These are phyloP conservation scores for Archilochus colubris DNA, from an alignment of 2,113 vertebrate genomes.

Conservation along the genomic window DNA sequence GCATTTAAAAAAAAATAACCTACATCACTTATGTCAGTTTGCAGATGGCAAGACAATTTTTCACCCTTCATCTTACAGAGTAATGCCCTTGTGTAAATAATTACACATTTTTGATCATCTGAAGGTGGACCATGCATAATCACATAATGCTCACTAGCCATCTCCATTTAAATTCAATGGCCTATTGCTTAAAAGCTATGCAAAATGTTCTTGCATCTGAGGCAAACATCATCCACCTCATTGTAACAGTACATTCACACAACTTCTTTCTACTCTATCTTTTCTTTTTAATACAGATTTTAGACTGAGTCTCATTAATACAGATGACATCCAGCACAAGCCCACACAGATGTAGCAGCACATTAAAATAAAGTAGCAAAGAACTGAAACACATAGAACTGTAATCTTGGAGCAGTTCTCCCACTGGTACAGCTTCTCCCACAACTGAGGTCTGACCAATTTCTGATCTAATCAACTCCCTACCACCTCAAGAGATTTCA, in stretches of 20 bases:
- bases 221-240: not conserved
- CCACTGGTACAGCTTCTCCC: not conserved
- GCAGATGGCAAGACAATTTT: not conserved
- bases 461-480: not conserved
- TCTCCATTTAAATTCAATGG: not conserved
- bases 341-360: not conserved
- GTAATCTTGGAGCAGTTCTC: not conserved
- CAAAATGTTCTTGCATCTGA: not conserved
- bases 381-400: not conserved
- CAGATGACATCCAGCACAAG: not conserved
- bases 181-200: not conserved
- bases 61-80: not conserved
- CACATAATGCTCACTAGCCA: not conserved
- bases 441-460: not conserved
- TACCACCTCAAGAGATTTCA: accelerated
- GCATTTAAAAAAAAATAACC: not conserved
- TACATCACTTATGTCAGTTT: not conserved
- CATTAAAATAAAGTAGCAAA: not conserved
- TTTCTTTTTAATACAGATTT: not conserved
- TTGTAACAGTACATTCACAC: accelerated
- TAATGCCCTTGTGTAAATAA: not conserved
- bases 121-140: not conserved
- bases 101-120: not conserved
- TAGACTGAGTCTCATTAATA: not conserved
- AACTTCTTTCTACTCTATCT: not conserved